phyloP scores from a whole-genome alignment of 2,113 vertebrate species.

The Syngnathoides biaculeatus region DNA sequence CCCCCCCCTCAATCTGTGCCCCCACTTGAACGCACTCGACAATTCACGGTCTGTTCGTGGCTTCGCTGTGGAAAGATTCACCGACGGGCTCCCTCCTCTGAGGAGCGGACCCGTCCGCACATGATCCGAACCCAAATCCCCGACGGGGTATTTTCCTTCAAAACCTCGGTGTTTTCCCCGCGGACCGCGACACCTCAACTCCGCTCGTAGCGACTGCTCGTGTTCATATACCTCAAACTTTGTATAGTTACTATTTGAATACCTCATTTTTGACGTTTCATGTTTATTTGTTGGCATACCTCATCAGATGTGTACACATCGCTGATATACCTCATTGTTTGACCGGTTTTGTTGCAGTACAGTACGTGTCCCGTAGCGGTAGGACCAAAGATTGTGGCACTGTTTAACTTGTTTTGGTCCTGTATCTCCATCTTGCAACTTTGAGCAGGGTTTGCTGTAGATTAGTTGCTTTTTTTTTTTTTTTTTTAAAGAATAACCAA shows the following conservation, averaged over 20 bases:
- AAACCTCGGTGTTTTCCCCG: constrained; percentile 5
- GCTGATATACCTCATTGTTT: constrained; percentile 48
- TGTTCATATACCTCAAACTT: constrained; percentile 56
- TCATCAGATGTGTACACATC: constrained; percentile 47
- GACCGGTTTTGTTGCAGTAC: constrained; percentile 32
- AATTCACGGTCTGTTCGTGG: constrained; percentile 32
- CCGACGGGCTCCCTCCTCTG: constrained; percentile 35
- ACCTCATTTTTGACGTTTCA: constrained; percentile 45
- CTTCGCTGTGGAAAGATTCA: constrained; percentile 29
- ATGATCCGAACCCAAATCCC: constrained; percentile 32
- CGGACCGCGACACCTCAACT: constrained; percentile 39
- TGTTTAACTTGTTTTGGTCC: constrained; percentile 30
- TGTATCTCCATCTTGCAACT: constrained; percentile 23
- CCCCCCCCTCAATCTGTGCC: constrained; percentile 13
- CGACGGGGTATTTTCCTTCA: constrained; percentile 11
- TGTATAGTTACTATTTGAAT: constrained; percentile 36
- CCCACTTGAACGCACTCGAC: constrained; percentile 44
- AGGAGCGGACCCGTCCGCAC: constrained; percentile 33
- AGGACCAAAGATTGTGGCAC: constrained; percentile 67
- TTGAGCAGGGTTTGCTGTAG: constrained; percentile 34
- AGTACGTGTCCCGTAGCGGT: constrained; percentile 41
- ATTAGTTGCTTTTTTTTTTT: constrained; percentile 46
- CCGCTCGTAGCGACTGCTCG: constrained; percentile 40
- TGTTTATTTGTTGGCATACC: constrained; percentile 27
- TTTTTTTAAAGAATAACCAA: constrained; percentile 27